Conservation (phyloP, 2,888 invertebrate species). For the Xestoiulus laeticollis region DNA sequence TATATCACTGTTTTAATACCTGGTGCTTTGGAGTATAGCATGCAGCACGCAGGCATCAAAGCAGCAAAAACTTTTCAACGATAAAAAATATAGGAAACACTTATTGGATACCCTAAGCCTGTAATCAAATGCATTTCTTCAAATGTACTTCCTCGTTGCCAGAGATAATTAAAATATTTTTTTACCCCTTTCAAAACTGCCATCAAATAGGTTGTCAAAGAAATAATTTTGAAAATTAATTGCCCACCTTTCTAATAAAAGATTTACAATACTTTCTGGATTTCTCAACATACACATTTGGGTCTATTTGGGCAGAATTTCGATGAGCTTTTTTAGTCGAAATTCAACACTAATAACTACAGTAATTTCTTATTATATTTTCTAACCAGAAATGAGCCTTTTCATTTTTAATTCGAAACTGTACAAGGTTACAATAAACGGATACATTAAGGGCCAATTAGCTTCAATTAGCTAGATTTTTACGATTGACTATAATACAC, state of each 20-base stretch:
- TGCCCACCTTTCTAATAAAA: not conserved
- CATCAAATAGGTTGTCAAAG: not conserved
- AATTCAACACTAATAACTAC: too few relatives aligned
- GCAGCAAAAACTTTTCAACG: not conserved
- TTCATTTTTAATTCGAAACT: too few relatives aligned
- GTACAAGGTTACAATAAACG: too few relatives aligned
- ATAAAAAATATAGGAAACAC: constrained; percentile 17
- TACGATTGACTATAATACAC: too few relatives aligned
- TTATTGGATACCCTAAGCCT: constrained; percentile 7
- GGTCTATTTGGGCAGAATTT: too few relatives aligned
- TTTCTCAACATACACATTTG: too few relatives aligned
- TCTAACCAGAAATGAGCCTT: not conserved
- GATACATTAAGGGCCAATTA: too few relatives aligned
- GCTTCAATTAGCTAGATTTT: too few relatives aligned
- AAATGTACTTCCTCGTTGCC: constrained; percentile 30
- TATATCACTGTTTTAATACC: too few relatives aligned
- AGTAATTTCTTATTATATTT: too few relatives aligned
- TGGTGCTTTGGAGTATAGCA: too few relatives aligned
- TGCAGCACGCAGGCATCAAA: not conserved
- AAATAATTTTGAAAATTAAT: not conserved
- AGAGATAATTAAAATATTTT: constrained; percentile 34
- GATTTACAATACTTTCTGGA: not conserved
- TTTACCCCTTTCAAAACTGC: not conserved
- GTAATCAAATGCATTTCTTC: constrained; percentile 35
- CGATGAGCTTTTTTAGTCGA: too few relatives aligned